phyloP scores from a whole-genome alignment of 1,140 invertebrate genomes.

The Drosophila oshimai region DNA sequence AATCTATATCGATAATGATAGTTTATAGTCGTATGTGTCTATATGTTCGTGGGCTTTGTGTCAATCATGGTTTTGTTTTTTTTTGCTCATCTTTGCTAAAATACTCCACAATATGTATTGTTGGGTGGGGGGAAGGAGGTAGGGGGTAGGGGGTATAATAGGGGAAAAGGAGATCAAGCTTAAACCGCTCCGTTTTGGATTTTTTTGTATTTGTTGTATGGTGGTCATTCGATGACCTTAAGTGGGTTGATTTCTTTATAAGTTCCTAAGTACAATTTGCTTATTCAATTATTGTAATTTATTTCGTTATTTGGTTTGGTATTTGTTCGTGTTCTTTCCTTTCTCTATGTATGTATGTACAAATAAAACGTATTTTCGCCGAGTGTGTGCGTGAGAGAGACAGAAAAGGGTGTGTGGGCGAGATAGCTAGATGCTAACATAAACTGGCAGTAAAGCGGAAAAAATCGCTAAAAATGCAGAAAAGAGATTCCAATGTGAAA shows the following conservation, averaged over 20 bases:
- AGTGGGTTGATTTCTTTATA: slow-evolving; percentile 18
- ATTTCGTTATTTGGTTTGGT: neutral
- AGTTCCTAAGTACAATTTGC: slow-evolving; percentile 34
- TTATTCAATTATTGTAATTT: slow-evolving; percentile 15
- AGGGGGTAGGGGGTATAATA: no score
- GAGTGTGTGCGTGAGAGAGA: slow-evolving; percentile 8
- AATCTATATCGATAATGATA: slow-evolving; percentile 19
- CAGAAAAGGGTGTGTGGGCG: neutral
- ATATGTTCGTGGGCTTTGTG: neutral
- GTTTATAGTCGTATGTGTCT: slow-evolving; percentile 1
- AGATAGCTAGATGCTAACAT: neutral
- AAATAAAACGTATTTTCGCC: slow-evolving; percentile 4
- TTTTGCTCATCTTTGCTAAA: neutral
- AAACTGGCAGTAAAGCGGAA: neutral
- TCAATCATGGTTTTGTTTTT: slow-evolving; percentile 6
- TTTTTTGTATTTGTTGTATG: neutral
- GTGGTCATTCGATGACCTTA: slow-evolving; percentile 22
- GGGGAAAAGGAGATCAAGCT: neutral
- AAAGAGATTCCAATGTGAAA: neutral
- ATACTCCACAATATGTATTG: neutral
- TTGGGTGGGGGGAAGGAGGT: neutral
- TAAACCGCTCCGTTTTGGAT: neutral
- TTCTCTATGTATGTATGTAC: slow-evolving; percentile 35
- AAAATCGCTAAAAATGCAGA: neutral
- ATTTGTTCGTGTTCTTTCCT: neutral